Conservation (phyloP, 30 jellyfish, hydroid and myxozoan genomes). For the Sanderia malayensis region DNA sequence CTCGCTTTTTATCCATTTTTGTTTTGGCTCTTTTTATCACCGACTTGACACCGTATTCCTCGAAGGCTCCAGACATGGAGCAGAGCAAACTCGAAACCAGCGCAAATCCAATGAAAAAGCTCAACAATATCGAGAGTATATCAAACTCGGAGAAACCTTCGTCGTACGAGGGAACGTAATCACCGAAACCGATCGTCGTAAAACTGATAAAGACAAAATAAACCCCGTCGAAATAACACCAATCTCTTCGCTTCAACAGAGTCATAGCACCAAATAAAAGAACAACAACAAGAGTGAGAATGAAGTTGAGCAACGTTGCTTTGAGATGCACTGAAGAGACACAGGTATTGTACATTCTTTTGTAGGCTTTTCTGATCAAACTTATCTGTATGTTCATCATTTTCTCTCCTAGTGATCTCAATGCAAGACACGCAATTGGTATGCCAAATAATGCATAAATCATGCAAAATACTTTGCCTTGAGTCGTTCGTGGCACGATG, state of each 20-base stretch:
- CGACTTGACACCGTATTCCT: conserved; percentile 38
- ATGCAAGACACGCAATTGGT: conserved; percentile 55
- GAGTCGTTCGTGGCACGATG: conserved; percentile 38
- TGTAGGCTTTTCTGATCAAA: neutral
- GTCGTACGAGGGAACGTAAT: conserved; percentile 40
- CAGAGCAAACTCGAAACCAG: conserved; percentile 53
- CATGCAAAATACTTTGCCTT: conserved; percentile 53
- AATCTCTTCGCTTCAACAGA: conserved; percentile 35
- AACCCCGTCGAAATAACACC: conserved; percentile 57
- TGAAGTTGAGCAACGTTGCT: conserved; percentile 30
- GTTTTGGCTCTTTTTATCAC: conserved; percentile 13
- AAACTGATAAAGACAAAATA: conserved; percentile 42
- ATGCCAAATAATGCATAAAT: conserved; percentile 44
- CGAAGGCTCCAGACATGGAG: conserved; percentile 46
- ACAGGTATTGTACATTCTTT: neutral
- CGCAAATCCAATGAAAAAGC: conserved; percentile 46
- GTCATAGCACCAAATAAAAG: conserved; percentile 40
- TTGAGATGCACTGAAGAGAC: conserved; percentile 39
- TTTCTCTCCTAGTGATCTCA: conserved; percentile 54
- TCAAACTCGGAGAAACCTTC: conserved; percentile 38
- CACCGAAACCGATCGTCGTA: conserved; percentile 68
- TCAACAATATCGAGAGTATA: conserved; percentile 18
- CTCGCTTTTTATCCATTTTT: neutral
- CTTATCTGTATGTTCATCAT: conserved; percentile 12
- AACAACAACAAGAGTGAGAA: conserved; percentile 24